Evolutionary conservation across 2,888 invertebrate genomes (phyloP).

Genomic region (Lumbricus terrestris): DNA sequence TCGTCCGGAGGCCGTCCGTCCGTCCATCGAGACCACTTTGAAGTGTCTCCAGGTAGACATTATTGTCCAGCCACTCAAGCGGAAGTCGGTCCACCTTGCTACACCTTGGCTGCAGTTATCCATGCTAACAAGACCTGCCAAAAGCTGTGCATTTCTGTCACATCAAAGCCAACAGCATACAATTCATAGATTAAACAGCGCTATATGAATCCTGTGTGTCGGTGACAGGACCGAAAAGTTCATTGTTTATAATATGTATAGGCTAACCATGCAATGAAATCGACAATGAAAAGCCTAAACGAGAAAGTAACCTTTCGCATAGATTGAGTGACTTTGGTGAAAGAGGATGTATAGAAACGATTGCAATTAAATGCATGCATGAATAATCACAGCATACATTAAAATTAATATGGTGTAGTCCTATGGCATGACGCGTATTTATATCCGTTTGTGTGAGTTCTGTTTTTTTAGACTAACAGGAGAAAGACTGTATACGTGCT

Average conservation of each 20-base stretch:
- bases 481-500: too few relatives aligned
- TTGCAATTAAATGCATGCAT: not conserved
- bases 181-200: not conserved
- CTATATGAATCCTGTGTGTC: not conserved
- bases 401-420: too few relatives aligned
- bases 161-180: not conserved
- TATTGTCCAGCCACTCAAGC: not conserved
- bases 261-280: not conserved
- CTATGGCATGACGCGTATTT: not conserved
- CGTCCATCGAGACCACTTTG: not conserved
- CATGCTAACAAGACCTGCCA: not conserved
- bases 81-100: not conserved
- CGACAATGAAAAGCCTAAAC: not conserved
- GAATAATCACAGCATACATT: too few relatives aligned
- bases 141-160: not conserved
- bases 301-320: not conserved
- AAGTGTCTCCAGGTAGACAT: constrained; percentile 3
- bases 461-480: not conserved
- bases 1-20: not conserved
- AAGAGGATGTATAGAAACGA: not conserved
- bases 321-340: not conserved
- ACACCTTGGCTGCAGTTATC: not conserved
- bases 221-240: not conserved
- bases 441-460: too few relatives aligned
- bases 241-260: not conserved